Base-by-base conservation (phyloP, 2,888 invertebrate genomes). In the Cephus sareptanus region DNA sequence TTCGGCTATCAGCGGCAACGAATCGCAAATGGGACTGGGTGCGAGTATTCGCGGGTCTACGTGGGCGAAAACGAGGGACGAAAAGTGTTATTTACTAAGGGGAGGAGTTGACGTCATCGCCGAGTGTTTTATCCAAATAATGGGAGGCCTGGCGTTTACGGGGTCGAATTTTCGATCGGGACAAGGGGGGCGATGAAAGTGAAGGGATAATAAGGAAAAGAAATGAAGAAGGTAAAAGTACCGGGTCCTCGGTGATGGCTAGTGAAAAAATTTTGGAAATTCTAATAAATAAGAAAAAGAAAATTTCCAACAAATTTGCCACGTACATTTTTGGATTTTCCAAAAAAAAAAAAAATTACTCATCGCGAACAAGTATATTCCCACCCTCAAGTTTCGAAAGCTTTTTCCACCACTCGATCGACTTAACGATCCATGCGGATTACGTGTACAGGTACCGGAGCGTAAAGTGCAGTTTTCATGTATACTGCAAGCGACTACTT, bases 1-100 rank as follows among this genome's bases (percentile, higher is more conserved):
- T 31, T 71, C 71, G 31, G 9, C 71, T 71, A 33, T 71, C 71
- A 31, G 71, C 71, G 71, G 31, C 71, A 71, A 31, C 71, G 71
- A 71, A 34, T 71, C 71, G 31, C 33, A 71, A 71, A 71, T 71
- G 31, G 71, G 4, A 31, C 31, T 31, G 71, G 31, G 33, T 31
- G 71, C 1, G 71, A 15, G 4, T 33, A 12, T 33, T 71, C 31
- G 13, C 12, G 35, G 23, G 71, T 12, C 33, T 71, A 2, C 23
- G 56, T 56, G 71, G 71, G 33, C 31, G 71, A 23, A 34, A 34
- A 31, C 23, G 71, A 31, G 71, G 31, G 31, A 71, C 23, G 71
- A 71, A 31, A 71, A 71, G 33, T 34, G 71, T 71, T 31, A 31
- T 71, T 30, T 30, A 33, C 31, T 31, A 31, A 12, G 15, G 33